phyloP scores from a whole-genome alignment of 2,797 vertebrate genomes.

The Prionace glauca region DNA sequence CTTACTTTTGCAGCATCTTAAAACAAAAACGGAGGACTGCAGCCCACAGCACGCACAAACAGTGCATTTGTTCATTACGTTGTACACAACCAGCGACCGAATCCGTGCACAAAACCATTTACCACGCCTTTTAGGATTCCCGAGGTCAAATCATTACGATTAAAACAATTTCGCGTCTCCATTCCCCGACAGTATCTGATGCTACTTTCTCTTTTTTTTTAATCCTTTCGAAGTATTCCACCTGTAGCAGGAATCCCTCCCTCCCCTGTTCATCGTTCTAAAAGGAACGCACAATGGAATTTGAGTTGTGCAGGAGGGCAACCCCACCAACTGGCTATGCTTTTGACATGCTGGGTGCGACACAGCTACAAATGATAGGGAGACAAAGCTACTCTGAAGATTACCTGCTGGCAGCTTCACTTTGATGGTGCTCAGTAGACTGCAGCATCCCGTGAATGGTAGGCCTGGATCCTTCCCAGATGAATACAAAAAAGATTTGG shows the following conservation, averaged over 20 bases:
- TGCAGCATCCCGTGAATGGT: conserved; percentile 50
- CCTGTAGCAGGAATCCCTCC: background rate
- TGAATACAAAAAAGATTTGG: conserved; percentile 48
- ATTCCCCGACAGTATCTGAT: background rate
- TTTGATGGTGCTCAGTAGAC: conserved; percentile 49
- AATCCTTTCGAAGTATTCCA: background rate
- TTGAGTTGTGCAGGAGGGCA: background rate
- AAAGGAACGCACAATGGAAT: background rate
- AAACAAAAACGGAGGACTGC: background rate
- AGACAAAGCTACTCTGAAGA: conserved; percentile 55
- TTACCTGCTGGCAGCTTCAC: conserved; percentile 50
- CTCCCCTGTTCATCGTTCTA: background rate
- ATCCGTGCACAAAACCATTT: background rate
- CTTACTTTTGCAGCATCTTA: conserved; percentile 49
- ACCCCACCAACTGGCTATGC: conserved; percentile 55
- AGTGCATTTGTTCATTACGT: background rate
- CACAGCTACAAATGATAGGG: conserved; percentile 57
- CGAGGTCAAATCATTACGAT: background rate
- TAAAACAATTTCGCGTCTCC: background rate
- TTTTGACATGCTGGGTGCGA: conserved; percentile 60
- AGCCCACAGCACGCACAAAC: background rate
- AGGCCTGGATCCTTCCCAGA: conserved; percentile 56
- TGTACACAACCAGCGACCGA: background rate
- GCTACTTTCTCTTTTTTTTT: background rate
- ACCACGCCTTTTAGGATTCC: background rate